Conservation (phyloP, 2,113 vertebrate species). For the Trogon surrucura region DNA sequence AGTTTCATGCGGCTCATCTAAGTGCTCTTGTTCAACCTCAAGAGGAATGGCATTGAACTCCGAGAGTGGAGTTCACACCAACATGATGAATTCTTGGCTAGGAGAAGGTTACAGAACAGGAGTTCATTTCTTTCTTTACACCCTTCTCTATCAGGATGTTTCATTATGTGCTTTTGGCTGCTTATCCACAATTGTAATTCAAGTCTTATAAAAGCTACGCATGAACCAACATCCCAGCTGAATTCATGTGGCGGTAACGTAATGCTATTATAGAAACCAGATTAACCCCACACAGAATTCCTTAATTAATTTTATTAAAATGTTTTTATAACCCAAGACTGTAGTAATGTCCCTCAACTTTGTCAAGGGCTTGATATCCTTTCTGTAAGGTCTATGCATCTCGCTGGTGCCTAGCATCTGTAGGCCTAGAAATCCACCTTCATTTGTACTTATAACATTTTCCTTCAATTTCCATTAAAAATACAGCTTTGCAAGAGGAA, state of each 20-base stretch:
- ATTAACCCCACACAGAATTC: not conserved
- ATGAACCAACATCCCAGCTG: not conserved
- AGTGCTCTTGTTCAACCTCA: not conserved
- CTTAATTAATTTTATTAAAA: not conserved
- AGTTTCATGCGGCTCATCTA: not conserved
- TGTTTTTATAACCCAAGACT: not conserved
- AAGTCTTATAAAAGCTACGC: not conserved
- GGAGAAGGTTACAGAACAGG: not conserved
- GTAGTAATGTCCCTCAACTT: not conserved
- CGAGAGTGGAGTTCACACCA: not conserved
- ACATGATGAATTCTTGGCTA: not conserved
- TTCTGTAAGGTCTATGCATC: not conserved
- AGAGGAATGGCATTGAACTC: not conserved
- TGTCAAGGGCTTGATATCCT: not conserved
- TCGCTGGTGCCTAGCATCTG: not conserved
- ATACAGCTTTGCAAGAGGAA: not conserved
- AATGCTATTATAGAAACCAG: not conserved
- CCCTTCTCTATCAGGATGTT: not conserved
- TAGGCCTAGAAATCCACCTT: not conserved
- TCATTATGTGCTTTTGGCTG: not conserved
- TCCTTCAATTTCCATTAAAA: not conserved
- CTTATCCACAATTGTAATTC: not conserved
- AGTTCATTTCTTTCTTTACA: not conserved
- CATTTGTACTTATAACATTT: not conserved
- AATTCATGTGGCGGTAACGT: not conserved